A percentile compares a stretch with the other conserved stretches of the same genome.
These are phyloP conservation scores for Chaetodon trifascialis DNA, from an alignment of 2,113 vertebrate genomes.

Conservation along the genomic window DNA sequence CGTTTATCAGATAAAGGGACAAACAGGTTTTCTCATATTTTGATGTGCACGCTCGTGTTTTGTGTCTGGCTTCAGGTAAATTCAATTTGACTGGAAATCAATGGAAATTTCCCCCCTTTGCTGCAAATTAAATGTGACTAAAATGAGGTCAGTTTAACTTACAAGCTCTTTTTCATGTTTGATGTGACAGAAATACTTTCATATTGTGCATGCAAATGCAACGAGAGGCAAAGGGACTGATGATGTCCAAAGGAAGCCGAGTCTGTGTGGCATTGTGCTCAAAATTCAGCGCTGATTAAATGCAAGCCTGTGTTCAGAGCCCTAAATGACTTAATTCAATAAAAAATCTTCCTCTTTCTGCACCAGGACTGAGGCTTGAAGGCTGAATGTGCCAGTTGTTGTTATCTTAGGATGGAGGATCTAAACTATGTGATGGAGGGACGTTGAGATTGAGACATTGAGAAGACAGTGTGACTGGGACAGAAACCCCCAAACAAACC, in stretches of 20 bases:
- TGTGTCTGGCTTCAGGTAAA: neutral
- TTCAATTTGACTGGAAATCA: slow-evolving; percentile 1
- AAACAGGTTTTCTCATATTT: neutral
- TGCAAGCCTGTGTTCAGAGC: neutral
- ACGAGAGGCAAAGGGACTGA: neutral
- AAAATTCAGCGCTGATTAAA: neutral
- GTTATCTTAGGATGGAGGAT: neutral
- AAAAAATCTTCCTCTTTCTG: neutral
- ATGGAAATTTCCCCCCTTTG: neutral
- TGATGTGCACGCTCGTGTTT: neutral
- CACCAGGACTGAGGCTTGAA: neutral
- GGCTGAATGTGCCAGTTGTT: neutral
- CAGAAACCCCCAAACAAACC: neutral
- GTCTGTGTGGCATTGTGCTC: neutral
- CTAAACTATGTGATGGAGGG: slow-evolving; percentile 11
- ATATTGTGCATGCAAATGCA: neutral
- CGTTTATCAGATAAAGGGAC: neutral
- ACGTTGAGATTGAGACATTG: slow-evolving; percentile 13
- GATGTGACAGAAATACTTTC: neutral
- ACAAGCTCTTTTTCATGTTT: neutral
- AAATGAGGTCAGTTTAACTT: neutral
- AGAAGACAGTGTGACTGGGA: neutral
- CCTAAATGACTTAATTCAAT: neutral
- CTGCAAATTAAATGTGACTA: slow-evolving; percentile 12
- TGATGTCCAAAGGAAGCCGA: neutral